Conservation (phyloP, 2,797 vertebrate genomes). For the Eulemur mongoz region DNA sequence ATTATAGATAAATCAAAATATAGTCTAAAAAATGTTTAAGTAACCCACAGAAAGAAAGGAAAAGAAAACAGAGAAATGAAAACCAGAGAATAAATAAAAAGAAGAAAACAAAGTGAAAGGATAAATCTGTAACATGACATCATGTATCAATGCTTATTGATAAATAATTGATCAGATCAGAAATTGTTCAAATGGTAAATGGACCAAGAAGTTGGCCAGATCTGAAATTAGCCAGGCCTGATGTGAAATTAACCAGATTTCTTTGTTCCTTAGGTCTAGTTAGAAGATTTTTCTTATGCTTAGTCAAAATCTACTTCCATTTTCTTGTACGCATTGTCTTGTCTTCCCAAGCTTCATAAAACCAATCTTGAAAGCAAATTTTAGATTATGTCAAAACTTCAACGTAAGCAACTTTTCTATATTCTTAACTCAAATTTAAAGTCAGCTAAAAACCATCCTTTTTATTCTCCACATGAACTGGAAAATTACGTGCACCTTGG, state of each 20-base stretch:
- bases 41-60: not conserved
- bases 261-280: not conserved
- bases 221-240: not conserved
- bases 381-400: not conserved
- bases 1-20: not conserved
- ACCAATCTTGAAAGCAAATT: not conserved
- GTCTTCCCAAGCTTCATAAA: not conserved
- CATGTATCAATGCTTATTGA: not conserved
- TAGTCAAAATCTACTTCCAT: not conserved
- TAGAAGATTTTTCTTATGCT: conserved; percentile 20
- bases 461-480: not conserved
- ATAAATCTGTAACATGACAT: not conserved
- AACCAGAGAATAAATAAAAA: not conserved
- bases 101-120: not conserved
- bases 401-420: conserved; percentile 1
- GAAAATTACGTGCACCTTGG: not conserved
- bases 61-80: not conserved
- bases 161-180: not conserved
- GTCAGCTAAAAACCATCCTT: not conserved
- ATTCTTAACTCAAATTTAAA: conserved; percentile 30
- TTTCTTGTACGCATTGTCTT: not conserved
- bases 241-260: not conserved
- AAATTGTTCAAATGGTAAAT: not conserved
- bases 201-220: not conserved
- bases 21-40: not conserved